Percentiles rank a stretch among this genome's conserved stretches.
These are phyloP conservation scores for Philaethria dido DNA, from an alignment of 2,888 invertebrate species.

Conservation along the genomic window DNA sequence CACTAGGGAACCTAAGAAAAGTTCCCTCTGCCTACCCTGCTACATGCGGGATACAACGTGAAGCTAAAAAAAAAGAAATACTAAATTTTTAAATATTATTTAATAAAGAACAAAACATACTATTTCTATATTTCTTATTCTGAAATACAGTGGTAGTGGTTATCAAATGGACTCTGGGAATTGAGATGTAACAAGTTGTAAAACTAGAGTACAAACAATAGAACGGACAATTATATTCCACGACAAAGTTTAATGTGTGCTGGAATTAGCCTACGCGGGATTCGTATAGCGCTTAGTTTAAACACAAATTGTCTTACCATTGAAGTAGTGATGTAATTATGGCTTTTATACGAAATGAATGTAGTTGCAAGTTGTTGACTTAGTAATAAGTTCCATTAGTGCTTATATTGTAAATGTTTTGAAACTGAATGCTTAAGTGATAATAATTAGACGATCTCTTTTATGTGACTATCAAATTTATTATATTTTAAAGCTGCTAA, in stretches of 20 bases:
- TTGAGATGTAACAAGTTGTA: constrained; percentile 33
- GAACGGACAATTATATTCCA: constrained; percentile 25
- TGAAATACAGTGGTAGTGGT: constrained; percentile 6
- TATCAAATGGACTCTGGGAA: constrained; percentile 30
- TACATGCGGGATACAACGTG: no score
- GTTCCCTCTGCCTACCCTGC: no score
- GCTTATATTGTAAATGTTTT: neutral
- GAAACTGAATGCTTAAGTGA: no score
- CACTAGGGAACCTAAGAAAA: no score
- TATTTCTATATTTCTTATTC: neutral
- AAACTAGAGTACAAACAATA: constrained; percentile 35
- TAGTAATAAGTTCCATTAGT: neutral
- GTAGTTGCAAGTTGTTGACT: neutral
- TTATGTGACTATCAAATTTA: no score
- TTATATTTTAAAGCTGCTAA: no score
- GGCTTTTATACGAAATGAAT: constrained; percentile 7
- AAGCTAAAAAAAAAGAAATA: no score
- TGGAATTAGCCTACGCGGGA: constrained; percentile 31
- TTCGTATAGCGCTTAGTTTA: constrained; percentile 24
- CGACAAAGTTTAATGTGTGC: constrained; percentile 32
- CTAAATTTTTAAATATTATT: no score
- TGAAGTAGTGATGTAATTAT: constrained; percentile 11
- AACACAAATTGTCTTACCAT: constrained; percentile 22
- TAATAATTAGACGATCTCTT: no score
- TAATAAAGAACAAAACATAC: neutral